A percentile compares a stretch with the other conserved stretches of the same genome.
Conservation (phyloP, 2,797 vertebrate genomes). For the Aselliscus stoliczkanus region DNA sequence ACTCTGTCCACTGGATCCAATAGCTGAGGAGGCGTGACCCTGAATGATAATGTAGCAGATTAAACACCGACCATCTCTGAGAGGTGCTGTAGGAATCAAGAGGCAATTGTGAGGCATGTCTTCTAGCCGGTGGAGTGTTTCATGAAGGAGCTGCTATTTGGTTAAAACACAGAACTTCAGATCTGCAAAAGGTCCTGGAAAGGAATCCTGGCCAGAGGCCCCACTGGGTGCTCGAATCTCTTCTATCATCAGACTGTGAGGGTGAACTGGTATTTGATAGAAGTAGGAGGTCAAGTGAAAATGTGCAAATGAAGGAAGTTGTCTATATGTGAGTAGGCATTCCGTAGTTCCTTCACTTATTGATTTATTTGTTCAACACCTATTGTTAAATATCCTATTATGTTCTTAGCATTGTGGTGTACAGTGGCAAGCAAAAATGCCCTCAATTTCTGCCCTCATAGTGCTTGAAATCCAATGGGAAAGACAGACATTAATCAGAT, state of each 20-base stretch:
- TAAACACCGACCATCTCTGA: neutral
- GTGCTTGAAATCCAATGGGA: neutral
- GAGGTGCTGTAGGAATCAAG: neutral
- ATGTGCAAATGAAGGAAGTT: neutral
- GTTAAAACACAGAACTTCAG: neutral
- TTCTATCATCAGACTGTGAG: neutral
- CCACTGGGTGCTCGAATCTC: neutral
- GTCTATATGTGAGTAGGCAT: neutral
- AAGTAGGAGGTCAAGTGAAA: neutral
- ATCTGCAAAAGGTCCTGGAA: neutral
- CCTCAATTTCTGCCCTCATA: neutral
- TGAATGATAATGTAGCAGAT: neutral
- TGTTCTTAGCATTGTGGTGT: neutral
- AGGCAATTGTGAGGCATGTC: neutral
- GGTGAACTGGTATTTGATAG: neutral
- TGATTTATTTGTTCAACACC: neutral
- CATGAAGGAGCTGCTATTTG: neutral
- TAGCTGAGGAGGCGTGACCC: neutral
- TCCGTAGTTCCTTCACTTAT: neutral
- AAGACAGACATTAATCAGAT: neutral
- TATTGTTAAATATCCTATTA: neutral
- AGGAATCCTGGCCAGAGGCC: neutral
- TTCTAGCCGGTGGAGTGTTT: neutral
- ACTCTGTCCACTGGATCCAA: neutral
- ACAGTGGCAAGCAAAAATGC: neutral